phyloP scores from a whole-genome alignment of 2,797 vertebrate genomes.

The Pseudochaenichthys georgianus region DNA sequence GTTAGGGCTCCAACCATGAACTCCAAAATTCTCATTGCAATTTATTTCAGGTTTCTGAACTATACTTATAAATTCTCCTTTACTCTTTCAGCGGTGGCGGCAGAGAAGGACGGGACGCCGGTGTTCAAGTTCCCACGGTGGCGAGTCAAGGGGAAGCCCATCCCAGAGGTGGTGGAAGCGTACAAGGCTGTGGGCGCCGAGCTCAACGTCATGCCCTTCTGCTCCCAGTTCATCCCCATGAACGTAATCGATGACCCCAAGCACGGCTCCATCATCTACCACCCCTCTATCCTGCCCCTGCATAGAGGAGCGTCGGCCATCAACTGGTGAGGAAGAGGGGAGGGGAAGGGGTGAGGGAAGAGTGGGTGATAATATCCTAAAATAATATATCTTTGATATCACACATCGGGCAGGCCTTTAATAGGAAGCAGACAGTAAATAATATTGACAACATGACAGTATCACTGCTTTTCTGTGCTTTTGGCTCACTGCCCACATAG shows the following conservation, averaged over 20 bases:
- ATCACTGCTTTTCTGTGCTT: neutral
- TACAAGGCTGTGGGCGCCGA: conserved; percentile 88
- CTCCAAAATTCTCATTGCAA: neutral
- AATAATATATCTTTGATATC: neutral
- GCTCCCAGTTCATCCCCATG: conserved; percentile 94
- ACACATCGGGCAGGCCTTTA: neutral
- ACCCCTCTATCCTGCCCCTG: conserved; percentile 90
- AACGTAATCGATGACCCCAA: conserved; percentile 88
- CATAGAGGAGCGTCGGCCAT: conserved; percentile 92
- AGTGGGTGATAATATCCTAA: neutral
- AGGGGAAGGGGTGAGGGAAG: neutral
- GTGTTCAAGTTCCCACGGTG: conserved; percentile 91
- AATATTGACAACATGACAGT: neutral
- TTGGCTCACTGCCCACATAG: neutral
- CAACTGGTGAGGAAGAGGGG: conserved; percentile 86
- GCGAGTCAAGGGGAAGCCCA: conserved; percentile 86
- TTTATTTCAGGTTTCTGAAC: neutral
- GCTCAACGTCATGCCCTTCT: conserved; percentile 94
- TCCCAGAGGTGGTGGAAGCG: conserved; percentile 86
- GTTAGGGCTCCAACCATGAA: neutral
- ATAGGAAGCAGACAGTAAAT: neutral
- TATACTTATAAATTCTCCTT: neutral
- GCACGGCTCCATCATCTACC: conserved; percentile 92
- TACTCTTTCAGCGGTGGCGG: conserved; percentile 81
- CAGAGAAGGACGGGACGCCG: conserved; percentile 88